Conservation (phyloP, 1,140 invertebrate genomes). For the Drosophila repleta region DNA sequence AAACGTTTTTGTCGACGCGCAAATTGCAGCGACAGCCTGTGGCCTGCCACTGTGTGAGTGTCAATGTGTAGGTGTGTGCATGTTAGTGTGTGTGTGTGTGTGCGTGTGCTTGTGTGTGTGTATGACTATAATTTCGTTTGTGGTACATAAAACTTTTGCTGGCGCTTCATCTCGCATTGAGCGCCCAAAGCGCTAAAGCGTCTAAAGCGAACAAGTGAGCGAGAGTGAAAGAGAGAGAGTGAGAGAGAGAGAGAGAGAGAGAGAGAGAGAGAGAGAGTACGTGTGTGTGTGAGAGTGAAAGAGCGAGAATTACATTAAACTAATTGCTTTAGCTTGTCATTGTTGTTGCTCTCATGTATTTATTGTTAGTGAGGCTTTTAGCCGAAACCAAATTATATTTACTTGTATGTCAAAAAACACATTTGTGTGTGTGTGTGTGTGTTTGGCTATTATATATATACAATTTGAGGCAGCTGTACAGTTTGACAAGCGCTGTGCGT, state of each 20-base stretch:
- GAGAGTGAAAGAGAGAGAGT: conserved; percentile 14
- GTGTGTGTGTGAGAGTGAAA: conserved; percentile 25
- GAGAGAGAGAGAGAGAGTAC: background rate
- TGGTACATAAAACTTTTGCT: conserved; percentile 78
- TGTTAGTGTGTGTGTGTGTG: conserved; percentile 24
- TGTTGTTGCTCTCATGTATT: conserved; percentile 58
- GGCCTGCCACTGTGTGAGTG: conserved; percentile 34
- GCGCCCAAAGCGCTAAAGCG: conserved; percentile 16
- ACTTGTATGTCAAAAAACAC: conserved; percentile 59
- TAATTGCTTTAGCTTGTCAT: conserved; percentile 83
- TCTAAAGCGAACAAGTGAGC: conserved; percentile 2
- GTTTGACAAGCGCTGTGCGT: conserved; percentile 32
- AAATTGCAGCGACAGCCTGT: conserved; percentile 77
- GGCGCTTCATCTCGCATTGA: conserved; percentile 66
- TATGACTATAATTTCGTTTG: conserved; percentile 78
- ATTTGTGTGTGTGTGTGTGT: conserved; percentile 3
- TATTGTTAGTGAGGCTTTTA: conserved; percentile 78
- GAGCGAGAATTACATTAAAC: conserved; percentile 74
- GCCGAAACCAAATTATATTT: conserved; percentile 72
- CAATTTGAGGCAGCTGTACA: conserved; percentile 33
- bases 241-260: conserved; percentile 1
- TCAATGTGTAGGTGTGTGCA: conserved; percentile 25
- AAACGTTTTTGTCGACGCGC: conserved; percentile 58
- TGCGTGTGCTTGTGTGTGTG: conserved; percentile 24
- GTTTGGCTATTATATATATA: conserved; percentile 43